These are phyloP conservation scores for Ditylenchus dipsaci DNA, from an alignment of 1,140 invertebrate species.

Conservation along the genomic window DNA sequence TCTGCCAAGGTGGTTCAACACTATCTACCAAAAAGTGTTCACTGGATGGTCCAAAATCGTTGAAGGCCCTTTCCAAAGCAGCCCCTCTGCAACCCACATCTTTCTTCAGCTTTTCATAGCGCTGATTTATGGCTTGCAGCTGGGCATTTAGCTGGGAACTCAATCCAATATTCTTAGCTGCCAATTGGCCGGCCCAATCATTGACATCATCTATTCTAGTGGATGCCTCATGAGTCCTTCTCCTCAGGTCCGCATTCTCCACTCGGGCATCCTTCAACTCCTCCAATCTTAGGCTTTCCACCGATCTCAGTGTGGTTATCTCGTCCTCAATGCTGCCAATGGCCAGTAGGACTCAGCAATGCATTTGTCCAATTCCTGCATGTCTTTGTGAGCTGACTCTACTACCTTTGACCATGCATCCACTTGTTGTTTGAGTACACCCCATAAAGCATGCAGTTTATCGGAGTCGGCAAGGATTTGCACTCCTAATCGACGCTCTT, in stretches of 20 bases:
- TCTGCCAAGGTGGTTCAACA: constrained; percentile 53
- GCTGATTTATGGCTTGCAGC: constrained; percentile 45
- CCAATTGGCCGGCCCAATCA: constrained; percentile 50
- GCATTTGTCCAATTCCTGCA: constrained; percentile 52
- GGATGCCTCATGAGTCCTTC: constrained; percentile 42
- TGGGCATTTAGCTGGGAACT: constrained; percentile 37
- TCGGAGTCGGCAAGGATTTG: constrained; percentile 53
- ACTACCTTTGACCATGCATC: constrained; percentile 39
- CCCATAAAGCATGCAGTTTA: constrained; percentile 45
- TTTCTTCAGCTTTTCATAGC: constrained; percentile 44
- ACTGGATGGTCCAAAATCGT: constrained; percentile 54
- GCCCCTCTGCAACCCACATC: constrained; percentile 43
- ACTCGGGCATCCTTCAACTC: constrained; percentile 42
- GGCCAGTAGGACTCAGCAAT: constrained; percentile 50
- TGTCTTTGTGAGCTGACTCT: constrained; percentile 40
- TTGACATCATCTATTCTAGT: constrained; percentile 52
- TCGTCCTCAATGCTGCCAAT: constrained; percentile 47
- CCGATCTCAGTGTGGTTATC: constrained; percentile 38
- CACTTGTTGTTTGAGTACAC: constrained; percentile 42
- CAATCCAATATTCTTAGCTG: constrained; percentile 45
- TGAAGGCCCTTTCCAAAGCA: constrained; percentile 53
- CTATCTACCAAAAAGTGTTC: constrained; percentile 54
- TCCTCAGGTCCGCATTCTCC: constrained; percentile 32
- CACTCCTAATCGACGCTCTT: constrained; percentile 52
- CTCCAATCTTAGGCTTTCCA: constrained; percentile 53